These are phyloP conservation scores for Crotalus viridis DNA, from an alignment of 2,113 vertebrate species.

Conservation along the genomic window DNA sequence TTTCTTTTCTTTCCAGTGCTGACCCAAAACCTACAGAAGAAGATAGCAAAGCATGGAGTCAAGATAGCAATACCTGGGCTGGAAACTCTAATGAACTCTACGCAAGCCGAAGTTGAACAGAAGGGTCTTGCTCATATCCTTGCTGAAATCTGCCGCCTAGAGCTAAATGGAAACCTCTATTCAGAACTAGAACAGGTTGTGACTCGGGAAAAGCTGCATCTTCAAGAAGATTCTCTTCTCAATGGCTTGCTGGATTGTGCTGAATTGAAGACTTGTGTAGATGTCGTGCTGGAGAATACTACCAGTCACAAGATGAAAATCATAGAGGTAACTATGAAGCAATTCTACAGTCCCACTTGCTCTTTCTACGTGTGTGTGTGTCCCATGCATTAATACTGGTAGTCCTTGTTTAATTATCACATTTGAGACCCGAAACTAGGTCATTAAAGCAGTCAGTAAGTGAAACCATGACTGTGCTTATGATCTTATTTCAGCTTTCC, in stretches of 20 bases:
- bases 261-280: slow-evolving; percentile 81
- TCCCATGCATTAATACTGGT: background rate
- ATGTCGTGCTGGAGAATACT: slow-evolving; percentile 82
- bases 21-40: slow-evolving; percentile 75
- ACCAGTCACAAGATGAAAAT: slow-evolving; percentile 78
- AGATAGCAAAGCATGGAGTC: slow-evolving; percentile 80
- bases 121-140: slow-evolving; percentile 81
- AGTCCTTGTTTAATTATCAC: background rate
- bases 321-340: slow-evolving; percentile 78
- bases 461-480: background rate
- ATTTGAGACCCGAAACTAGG: background rate
- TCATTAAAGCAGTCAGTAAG: background rate
- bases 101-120: slow-evolving; percentile 32
- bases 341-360: background rate
- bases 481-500: background rate
- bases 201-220: slow-evolving; percentile 74
- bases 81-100: slow-evolving; percentile 35
- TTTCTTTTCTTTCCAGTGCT: slow-evolving; percentile 61
- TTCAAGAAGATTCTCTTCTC: slow-evolving; percentile 83
- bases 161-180: slow-evolving; percentile 86
- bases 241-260: slow-evolving; percentile 76
- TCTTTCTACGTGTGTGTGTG: background rate
- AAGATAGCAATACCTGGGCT: slow-evolving; percentile 80
- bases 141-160: slow-evolving; percentile 76
- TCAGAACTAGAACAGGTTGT: slow-evolving; percentile 83